Conservation (phyloP, 2,888 invertebrate species). For the Thera obeliscata region DNA sequence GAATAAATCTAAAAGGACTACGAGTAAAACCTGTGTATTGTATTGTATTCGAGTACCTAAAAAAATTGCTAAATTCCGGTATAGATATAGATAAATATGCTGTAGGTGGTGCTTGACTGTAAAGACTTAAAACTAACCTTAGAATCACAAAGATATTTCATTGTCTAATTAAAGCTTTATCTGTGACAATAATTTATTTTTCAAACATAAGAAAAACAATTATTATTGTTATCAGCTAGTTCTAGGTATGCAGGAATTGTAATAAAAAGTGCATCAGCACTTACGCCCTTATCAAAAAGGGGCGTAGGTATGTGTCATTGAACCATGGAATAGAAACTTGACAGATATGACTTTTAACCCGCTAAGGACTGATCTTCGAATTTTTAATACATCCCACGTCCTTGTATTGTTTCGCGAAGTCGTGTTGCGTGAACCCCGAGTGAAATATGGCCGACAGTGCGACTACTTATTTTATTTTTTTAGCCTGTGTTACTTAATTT, state of each 20-base stretch:
- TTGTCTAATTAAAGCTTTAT: too few species aligned
- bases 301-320: conserved; percentile 31
- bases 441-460: conserved; percentile 80
- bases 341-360: conserved; percentile 15
- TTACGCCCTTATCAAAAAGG: conserved; percentile 39
- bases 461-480: conserved; percentile 81
- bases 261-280: conserved; percentile 29
- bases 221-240: conserved; percentile 1
- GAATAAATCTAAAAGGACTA: too few species aligned
- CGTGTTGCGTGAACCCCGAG: conserved; percentile 80
- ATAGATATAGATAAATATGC: too few species aligned
- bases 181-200: too few species aligned
- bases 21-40: too few species aligned
- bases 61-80: too few species aligned
- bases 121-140: too few species aligned
- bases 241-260: background rate
- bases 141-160: too few species aligned
- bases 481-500: conserved; percentile 82
- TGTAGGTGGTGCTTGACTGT: too few species aligned
- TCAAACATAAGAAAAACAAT: background rate
- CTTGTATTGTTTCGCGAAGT: conserved; percentile 84
- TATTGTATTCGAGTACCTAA: too few species aligned
- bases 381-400: conserved; percentile 60
- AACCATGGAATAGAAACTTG: conserved; percentile 32
- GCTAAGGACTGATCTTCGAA: conserved; percentile 23